Percentiles rank a stretch among this genome's conserved stretches.
Evolutionary conservation across 2,888 invertebrate genomes (phyloP).

Genomic region (Calameuta pallipes): DNA sequence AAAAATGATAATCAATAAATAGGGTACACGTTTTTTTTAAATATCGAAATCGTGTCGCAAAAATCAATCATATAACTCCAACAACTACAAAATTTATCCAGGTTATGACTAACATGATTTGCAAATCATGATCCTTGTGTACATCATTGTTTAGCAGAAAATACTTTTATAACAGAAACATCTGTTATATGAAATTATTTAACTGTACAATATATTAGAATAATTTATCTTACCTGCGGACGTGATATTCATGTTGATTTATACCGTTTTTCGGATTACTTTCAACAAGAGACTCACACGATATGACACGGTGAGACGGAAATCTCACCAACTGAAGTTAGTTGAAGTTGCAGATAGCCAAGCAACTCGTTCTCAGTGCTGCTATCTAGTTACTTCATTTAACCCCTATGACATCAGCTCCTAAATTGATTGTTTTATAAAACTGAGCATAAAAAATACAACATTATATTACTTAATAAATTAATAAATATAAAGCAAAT

Average conservation of each 20-base stretch:
- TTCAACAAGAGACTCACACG: constrained; percentile 17
- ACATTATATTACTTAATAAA: background rate
- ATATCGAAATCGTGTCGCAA: background rate
- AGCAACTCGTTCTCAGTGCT: background rate
- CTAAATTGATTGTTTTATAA: background rate
- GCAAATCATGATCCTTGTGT: constrained; percentile 52
- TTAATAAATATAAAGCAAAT: background rate
- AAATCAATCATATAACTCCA: background rate
- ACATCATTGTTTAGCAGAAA: constrained; percentile 3
- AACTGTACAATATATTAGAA: background rate
- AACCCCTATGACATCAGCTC: background rate
- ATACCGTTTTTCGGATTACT: constrained; percentile 11
- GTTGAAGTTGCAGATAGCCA: constrained; percentile 17
- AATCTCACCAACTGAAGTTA: constrained; percentile 26
- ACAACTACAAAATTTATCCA: constrained; percentile 19
- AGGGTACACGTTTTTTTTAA: constrained; percentile 1
- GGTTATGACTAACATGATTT: constrained; percentile 54
- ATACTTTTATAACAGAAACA: background rate
- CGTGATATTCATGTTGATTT: constrained; percentile 64
- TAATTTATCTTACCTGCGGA: constrained; percentile 58
- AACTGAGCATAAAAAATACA: background rate
- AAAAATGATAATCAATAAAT: constrained; percentile 4
- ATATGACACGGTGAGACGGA: constrained; percentile 25
- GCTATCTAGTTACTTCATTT: background rate
- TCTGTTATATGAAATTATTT: background rate